Base-by-base conservation (phyloP, 2,113 vertebrate genomes). In the Ceratotherium simum region DNA sequence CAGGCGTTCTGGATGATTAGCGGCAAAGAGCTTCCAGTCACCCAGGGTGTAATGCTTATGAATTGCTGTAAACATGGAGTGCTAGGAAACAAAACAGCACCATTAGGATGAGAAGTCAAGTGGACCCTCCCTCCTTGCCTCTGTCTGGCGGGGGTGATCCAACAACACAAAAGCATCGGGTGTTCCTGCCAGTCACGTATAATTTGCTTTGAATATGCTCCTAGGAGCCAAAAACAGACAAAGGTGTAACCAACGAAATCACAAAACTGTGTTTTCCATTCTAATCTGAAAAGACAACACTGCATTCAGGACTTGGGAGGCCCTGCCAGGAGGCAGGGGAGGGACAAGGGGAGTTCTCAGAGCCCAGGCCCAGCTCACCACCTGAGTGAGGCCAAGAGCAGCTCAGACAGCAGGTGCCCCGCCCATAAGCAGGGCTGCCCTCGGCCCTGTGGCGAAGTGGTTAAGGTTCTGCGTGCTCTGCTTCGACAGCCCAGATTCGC, bases 21-120 rank as follows among this genome's bases (percentile, higher is more conserved):
- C 98, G 90, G 99, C 99, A 98, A 99, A 99, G 70, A 98, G 98
- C 97, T 99, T 99, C 99, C 99, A 99, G 96, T 99, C 99, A 90
- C 99, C 99, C 97, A 99, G 94, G 93, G 99, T 98, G 98, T 99
- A 99, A 98, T 99, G 99, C 98, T 99, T 99, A 90, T 99, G 99
- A 97, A 99, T 98, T 85, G 99, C 99, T 93, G 99, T 99, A 98
- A 99, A 99, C 98, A 99, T 99, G 13, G 99, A 99, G 98, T 99
- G 99, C 99, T 99, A 96, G 97, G 83, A 98, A 97, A 98, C 88
- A 98, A 97, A 97, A 96, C 8, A 89, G 94, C 36, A 39, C 33
- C 0, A 39, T 98, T 84, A 98, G 96, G 78, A 54, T 14, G 5
- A n/a, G 56, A 58, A 65, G 81, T 70, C 39, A 23, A 46, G 60